A percentile compares a stretch with the other conserved stretches of the same genome.
Conservation (phyloP, 2,113 vertebrate genomes). For the Scartelaos histophorus region DNA sequence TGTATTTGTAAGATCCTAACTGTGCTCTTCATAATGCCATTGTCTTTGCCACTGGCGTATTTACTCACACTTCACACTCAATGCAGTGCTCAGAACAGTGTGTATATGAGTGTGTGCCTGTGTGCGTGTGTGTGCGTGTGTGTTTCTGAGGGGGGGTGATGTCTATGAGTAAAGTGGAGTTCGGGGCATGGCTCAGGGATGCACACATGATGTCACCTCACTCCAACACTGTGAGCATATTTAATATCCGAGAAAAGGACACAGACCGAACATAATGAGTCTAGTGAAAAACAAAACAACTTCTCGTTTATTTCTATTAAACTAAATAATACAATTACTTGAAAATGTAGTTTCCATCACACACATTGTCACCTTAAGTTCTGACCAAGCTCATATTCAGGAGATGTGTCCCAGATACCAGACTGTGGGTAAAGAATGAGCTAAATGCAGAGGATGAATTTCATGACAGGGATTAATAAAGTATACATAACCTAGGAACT, state of each 20-base stretch:
- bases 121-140: slow-evolving; percentile 3
- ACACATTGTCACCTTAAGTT: no score
- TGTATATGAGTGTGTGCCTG: slow-evolving; percentile 17
- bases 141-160: neutral
- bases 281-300: neutral
- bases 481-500: no score
- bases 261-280: slow-evolving; percentile 19
- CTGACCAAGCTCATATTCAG: no score
- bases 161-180: slow-evolving; percentile 19
- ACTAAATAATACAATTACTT: no score
- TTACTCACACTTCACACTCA: slow-evolving; percentile 40
- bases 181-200: slow-evolving; percentile 14
- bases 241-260: slow-evolving; percentile 28
- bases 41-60: slow-evolving; percentile 51
- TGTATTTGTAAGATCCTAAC: slow-evolving; percentile 23
- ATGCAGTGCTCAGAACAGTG: slow-evolving; percentile 25
- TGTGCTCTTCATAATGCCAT: slow-evolving; percentile 36
- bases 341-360: neutral
- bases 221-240: slow-evolving; percentile 32
- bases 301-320: neutral
- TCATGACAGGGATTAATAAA: no score
- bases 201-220: slow-evolving; percentile 27
- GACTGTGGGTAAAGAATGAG: no score
- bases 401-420: no score
- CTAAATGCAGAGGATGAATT: no score